These are phyloP conservation scores for Tromatobia lineatoria DNA, from an alignment of 2,888 invertebrate genomes.

Conservation along the genomic window DNA sequence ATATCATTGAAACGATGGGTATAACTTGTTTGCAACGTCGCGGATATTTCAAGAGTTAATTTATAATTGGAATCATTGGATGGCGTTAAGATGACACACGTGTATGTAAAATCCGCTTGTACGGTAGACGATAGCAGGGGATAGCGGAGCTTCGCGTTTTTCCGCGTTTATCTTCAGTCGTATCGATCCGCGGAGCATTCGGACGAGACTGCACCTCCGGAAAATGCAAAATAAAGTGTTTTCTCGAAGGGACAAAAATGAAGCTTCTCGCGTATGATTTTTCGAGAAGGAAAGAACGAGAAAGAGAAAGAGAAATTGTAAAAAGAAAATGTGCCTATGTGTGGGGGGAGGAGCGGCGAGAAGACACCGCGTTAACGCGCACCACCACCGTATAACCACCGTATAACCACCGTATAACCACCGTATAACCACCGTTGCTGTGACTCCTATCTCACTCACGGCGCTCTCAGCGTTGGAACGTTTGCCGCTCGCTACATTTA, in stretches of 20 bases:
- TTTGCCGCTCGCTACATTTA: constrained; percentile 70
- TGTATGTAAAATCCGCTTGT: neutral
- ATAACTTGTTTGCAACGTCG: no score
- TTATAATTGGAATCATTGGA: constrained; percentile 11
- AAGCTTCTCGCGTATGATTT: neutral
- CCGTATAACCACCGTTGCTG: constrained; percentile 44
- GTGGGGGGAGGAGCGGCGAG: constrained; percentile 29
- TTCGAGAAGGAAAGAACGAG: constrained; percentile 26
- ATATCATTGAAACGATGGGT: neutral
- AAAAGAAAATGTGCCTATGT: no score
- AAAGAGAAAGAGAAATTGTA: no score
- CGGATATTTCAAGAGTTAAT: no score
- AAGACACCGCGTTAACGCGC: constrained; percentile 27
- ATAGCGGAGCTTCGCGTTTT: neutral
- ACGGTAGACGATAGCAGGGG: no score
- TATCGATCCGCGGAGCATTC: neutral
- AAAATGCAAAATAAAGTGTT: constrained; percentile 2
- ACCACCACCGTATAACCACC: constrained; percentile 43
- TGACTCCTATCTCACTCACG: constrained; percentile 51
- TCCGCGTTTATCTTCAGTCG: constrained; percentile 1
- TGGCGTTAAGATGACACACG: neutral
- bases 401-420: no score
- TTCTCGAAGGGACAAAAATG: neutral
- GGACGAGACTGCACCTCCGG: neutral
- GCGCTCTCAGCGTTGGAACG: constrained; percentile 38